A percentile compares a stretch with the other conserved stretches of the same genome.
phyloP scores from a whole-genome alignment of 2,888 invertebrate species.

The Biston stratarius region DNA sequence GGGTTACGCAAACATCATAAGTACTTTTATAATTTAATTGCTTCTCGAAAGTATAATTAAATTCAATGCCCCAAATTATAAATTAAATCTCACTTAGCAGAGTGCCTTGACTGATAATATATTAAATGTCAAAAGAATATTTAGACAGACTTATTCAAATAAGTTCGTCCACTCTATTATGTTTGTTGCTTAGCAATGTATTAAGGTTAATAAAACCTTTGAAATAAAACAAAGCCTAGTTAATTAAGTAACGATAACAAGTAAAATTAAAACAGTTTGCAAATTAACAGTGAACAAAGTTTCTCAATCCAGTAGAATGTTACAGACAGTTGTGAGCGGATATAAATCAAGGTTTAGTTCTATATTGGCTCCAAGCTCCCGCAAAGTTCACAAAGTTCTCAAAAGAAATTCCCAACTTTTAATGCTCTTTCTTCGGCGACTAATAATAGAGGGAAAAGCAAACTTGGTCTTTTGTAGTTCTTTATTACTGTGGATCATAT shows the following conservation, averaged over 20 bases:
- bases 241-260: slow-evolving; percentile 11
- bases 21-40: slow-evolving; percentile 16
- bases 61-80: slow-evolving; percentile 14
- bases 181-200: too few species aligned
- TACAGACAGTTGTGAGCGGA: slow-evolving; percentile 69
- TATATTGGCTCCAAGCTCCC: slow-evolving; percentile 66
- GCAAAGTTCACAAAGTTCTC: slow-evolving; percentile 65
- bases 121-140: slow-evolving; percentile 9
- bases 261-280: slow-evolving; percentile 44
- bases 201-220: too few species aligned
- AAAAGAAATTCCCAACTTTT: slow-evolving; percentile 76
- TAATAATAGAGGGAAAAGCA: slow-evolving; percentile 67
- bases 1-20: slow-evolving; percentile 5
- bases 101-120: slow-evolving; percentile 5
- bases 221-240: neutral
- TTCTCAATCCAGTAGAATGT: slow-evolving; percentile 67
- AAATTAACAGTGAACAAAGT: slow-evolving; percentile 50
- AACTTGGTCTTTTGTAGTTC: slow-evolving; percentile 62
- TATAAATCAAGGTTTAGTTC: slow-evolving; percentile 77
- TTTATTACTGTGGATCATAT: slow-evolving; percentile 52
- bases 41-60: slow-evolving; percentile 21
- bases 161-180: too few species aligned
- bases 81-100: slow-evolving; percentile 9
- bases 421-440: slow-evolving; percentile 74
- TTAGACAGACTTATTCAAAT: neutral